A percentile compares a stretch with the other conserved stretches of the same genome.
Conservation (phyloP, 2,113 vertebrate genomes). For the Oreotrochilus melanogaster region DNA sequence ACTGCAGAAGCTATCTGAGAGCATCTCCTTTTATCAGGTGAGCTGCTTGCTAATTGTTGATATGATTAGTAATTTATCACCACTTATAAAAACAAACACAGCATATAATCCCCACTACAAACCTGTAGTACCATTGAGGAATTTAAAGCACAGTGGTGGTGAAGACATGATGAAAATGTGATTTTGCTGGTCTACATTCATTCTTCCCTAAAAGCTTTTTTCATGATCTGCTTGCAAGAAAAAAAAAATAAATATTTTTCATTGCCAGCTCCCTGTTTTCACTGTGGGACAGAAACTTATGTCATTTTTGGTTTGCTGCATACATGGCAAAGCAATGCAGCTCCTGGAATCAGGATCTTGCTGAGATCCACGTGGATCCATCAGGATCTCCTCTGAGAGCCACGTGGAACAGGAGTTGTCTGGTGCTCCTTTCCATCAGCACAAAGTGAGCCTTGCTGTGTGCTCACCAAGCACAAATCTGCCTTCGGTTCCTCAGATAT, state of each 20-base stretch:
- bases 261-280: not conserved
- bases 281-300: fast-evolving
- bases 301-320: not conserved
- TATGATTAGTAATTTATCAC: slow-evolving; percentile 61
- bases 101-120: not conserved
- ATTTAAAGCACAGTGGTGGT: not conserved
- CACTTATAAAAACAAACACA: slow-evolving; percentile 28
- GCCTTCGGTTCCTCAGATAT: not conserved
- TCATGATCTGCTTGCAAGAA: not conserved
- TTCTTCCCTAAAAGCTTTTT: not conserved
- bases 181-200: not conserved
- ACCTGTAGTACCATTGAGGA: not conserved
- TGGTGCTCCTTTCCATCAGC: not conserved
- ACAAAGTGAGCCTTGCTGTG: not conserved
- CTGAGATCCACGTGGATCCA: no score
- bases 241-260: not conserved
- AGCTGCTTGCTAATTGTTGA: slow-evolving; percentile 34
- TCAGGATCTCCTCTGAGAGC: not conserved
- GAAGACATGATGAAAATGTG: not conserved
- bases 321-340: not conserved
- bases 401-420: fast-evolving
- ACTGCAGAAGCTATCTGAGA: not conserved
- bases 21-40: slow-evolving; percentile 29
- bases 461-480: not conserved
- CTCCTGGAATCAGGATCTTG: not conserved